Evolutionary conservation across 2,113 vertebrate genomes (phyloP), one percentile per base, ranked within the genome.

Genomic region (Beaufortia kweichowensis): DNA sequence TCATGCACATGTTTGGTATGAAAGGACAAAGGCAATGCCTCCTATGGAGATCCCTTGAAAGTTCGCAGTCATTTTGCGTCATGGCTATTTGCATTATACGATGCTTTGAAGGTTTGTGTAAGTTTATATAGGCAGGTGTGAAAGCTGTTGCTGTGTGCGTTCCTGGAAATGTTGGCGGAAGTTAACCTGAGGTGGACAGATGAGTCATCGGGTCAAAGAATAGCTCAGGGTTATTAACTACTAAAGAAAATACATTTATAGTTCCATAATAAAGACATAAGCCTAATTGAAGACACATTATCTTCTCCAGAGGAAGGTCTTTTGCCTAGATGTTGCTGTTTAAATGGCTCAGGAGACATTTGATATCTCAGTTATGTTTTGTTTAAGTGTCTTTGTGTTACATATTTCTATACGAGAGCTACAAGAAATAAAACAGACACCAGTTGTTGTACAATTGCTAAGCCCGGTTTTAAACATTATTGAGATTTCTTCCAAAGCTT

Each of bases 191-290:
- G n/a, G n/a, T n/a, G n/a, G 61, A 63, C 31, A 63, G 33, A 17
- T 41, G 62, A 65, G 31, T 64, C 62, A 64, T 23, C 21, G 21
- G 21, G n/a, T 41, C n/a, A 65, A 43, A 65, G 10, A 46, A 46
- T 46, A 46, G 41, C 11, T 46, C 26, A 24, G 62, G 23, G 1
- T 3, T 6, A 41, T 41, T 23, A 23, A 41, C 41, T 41, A 23
- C 33, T 39, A 1, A 10, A 24, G 19, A n/a, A n/a, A 41, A 41
- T 28, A 64, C 3, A 39, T 31, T 15, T 28, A 28, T 8, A 17
- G 19, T 33, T 4, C 19, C 11, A 33, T 14, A 28, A 62, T 31
- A 33, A 8, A 11, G 8, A 35, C 33, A 35, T 35, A 5, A 35
- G 33, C n/a, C n/a, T n/a, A n/a, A n/a, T n/a, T n/a, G n/a, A n/a